These are phyloP conservation scores for Anodontia alba DNA, from an alignment of 2,888 invertebrate species.

Conservation along the genomic window DNA sequence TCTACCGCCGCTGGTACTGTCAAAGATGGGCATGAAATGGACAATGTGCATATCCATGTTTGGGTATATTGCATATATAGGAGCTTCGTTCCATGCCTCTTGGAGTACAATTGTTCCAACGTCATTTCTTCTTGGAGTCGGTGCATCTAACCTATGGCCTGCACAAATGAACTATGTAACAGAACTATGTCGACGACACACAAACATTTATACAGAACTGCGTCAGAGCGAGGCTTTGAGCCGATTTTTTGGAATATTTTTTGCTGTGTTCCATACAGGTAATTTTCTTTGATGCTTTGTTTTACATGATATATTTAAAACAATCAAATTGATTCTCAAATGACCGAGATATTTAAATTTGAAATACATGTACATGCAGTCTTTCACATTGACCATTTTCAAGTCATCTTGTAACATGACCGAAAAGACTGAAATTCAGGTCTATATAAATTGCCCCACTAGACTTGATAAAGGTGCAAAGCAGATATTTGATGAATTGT, in stretches of 20 bases:
- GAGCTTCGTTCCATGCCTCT: neutral
- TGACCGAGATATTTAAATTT: too few species aligned
- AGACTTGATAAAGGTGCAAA: too few species aligned
- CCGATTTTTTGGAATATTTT: neutral
- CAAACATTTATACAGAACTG: neutral
- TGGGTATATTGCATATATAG: neutral
- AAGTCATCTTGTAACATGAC: too few species aligned
- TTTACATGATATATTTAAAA: too few species aligned
- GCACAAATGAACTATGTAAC: neutral
- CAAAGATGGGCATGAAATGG: neutral
- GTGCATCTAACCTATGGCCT: neutral
- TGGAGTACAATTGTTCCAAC: neutral
- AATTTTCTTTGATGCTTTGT: too few species aligned
- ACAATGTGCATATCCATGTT: neutral
- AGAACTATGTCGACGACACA: neutral
- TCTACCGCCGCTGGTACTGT: neutral
- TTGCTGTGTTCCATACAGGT: neutral
- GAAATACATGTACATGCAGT: too few species aligned
- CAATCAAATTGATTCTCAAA: too few species aligned
- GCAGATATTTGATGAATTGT: too few species aligned
- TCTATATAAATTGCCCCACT: too few species aligned
- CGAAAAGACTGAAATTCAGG: too few species aligned
- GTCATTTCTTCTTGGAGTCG: neutral
- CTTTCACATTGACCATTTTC: too few species aligned
- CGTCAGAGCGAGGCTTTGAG: neutral